Evolutionary conservation across 2,797 vertebrate species (phyloP).

Genomic region (Poeciliopsis gracilis): DNA sequence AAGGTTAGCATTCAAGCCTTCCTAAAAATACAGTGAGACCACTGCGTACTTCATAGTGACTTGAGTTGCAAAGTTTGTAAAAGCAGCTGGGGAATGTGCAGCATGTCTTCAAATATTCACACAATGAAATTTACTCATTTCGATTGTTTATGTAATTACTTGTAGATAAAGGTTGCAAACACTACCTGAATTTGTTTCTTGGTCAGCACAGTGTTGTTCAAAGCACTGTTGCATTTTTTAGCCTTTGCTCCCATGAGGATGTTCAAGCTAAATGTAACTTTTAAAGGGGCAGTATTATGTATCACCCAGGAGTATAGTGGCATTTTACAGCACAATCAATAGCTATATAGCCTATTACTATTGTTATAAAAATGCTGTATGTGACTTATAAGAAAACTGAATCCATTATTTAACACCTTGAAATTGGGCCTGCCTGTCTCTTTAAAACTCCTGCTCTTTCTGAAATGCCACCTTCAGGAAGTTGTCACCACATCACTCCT

Average conservation of each 20-base stretch:
- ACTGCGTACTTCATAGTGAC: not conserved
- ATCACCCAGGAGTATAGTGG: no score
- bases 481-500: no score
- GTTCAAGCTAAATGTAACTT: not conserved
- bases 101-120: not conserved
- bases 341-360: no score
- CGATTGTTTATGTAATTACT: not conserved
- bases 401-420: no score
- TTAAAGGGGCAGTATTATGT: not conserved
- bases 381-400: not conserved
- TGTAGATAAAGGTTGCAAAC: not conserved
- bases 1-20: not conserved
- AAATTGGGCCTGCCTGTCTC: no score
- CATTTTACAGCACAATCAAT: no score
- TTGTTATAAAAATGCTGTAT: no score
- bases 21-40: not conserved
- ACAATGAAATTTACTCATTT: not conserved
- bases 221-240: not conserved
- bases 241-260: not conserved
- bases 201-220: not conserved
- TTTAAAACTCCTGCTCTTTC: no score
- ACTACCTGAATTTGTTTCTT: not conserved
- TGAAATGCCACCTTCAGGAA: no score
- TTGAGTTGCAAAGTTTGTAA: not conserved
- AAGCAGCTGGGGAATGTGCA: not conserved